phyloP scores from a whole-genome alignment of 2,797 vertebrate genomes.

The Ispidina lecontei region DNA sequence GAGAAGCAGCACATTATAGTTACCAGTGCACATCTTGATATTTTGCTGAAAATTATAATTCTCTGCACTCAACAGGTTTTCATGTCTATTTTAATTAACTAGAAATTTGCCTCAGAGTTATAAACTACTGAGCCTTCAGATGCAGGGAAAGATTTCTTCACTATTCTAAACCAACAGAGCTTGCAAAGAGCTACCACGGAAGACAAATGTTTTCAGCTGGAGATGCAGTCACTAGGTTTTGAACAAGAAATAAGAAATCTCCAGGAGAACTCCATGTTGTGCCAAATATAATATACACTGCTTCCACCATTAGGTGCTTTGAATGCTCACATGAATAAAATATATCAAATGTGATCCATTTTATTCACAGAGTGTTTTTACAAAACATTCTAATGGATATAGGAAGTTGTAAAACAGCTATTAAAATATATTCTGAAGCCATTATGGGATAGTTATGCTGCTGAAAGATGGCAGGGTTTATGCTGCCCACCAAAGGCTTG shows the following conservation, averaged over 20 bases:
- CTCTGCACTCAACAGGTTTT: not conserved
- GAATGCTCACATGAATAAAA: conserved; percentile 48
- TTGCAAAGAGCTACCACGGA: not conserved
- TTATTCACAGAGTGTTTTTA: conserved; percentile 34
- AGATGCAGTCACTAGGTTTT: not conserved
- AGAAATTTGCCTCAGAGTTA: not conserved
- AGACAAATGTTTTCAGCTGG: not conserved
- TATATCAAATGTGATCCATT: not conserved
- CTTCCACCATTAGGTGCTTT: not conserved
- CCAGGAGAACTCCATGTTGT: not conserved
- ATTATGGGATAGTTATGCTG: not conserved
- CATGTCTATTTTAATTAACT: conserved; percentile 4
- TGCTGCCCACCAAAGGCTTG: not conserved
- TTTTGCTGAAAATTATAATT: conserved; percentile 35
- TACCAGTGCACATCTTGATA: not conserved
- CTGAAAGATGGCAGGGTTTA: not conserved
- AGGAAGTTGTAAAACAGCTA: conserved; percentile 33
- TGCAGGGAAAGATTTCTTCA: not conserved
- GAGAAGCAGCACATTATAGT: not conserved
- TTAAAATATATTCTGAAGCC: conserved; percentile 23
- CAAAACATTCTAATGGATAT: not conserved
- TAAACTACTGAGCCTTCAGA: not conserved
- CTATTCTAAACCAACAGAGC: not conserved
- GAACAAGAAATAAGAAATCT: not conserved
- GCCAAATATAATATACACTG: not conserved